These are phyloP conservation scores for Tupiocoris notatus DNA, from an alignment of 2,888 invertebrate species.

Conservation along the genomic window DNA sequence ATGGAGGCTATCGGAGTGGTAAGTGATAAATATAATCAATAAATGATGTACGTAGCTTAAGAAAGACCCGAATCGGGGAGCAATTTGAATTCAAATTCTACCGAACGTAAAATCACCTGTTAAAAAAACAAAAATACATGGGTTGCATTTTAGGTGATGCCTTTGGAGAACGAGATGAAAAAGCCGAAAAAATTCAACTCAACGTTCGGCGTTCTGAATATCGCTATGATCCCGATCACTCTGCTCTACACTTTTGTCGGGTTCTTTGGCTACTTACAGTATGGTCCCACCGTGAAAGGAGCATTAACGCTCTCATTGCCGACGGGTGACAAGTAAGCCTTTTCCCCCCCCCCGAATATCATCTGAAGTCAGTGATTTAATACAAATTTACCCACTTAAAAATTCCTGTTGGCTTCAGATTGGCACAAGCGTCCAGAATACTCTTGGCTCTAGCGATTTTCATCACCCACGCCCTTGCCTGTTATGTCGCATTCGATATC, in stretches of 20 bases:
- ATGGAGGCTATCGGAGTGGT: constrained; percentile 93
- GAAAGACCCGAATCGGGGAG: too few species aligned
- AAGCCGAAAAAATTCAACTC: constrained; percentile 78
- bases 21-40: too few species aligned
- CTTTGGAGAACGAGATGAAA: constrained; percentile 93
- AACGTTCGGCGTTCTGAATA: constrained; percentile 79
- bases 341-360: too few species aligned
- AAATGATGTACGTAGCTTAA: too few species aligned
- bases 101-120: too few species aligned
- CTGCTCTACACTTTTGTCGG: constrained; percentile 84
- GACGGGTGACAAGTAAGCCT: constrained; percentile 63
- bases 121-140: too few species aligned
- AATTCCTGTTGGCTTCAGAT: constrained; percentile 57
- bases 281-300: constrained; percentile 68
- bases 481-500: constrained; percentile 93
- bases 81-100: too few species aligned
- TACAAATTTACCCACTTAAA: not conserved
- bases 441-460: constrained; percentile 79
- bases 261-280: constrained; percentile 86
- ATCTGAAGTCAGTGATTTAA: not conserved
- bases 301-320: constrained; percentile 87
- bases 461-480: constrained; percentile 88
- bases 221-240: constrained; percentile 77
- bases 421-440: constrained; percentile 70
- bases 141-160: constrained; percentile 84